phyloP scores from a whole-genome alignment of 2,888 invertebrate species.

The Phorcus lineatus region DNA sequence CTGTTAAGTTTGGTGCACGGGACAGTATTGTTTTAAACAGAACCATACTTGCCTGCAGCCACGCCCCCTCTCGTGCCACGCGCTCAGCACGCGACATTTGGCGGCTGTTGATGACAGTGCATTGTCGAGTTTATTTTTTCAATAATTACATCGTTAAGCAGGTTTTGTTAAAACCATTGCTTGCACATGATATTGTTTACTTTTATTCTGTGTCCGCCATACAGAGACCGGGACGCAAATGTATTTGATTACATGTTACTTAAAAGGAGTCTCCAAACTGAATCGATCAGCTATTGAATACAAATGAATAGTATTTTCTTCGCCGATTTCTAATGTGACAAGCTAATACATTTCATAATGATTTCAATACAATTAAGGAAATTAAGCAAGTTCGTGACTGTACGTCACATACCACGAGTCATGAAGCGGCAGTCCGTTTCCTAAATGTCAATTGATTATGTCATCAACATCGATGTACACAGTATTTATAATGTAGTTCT shows the following conservation, averaged over 20 bases:
- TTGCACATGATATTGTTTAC: neutral
- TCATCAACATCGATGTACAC: no score
- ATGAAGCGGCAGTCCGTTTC: no score
- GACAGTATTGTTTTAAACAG: neutral
- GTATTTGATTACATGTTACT: neutral
- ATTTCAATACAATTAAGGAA: neutral
- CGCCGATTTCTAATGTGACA: neutral
- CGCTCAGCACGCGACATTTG: neutral
- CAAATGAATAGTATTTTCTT: constrained; percentile 1
- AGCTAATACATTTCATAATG: neutral
- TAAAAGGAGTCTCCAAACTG: no score
- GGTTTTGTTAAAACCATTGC: constrained; percentile 3
- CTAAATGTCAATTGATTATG: no score
- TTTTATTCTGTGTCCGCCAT: neutral
- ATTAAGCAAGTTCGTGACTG: no score
- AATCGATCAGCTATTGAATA: no score
- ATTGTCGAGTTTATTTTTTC: neutral
- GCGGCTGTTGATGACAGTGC: constrained; percentile 1
- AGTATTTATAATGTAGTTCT: no score
- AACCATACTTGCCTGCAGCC: neutral
- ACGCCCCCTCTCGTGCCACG: neutral
- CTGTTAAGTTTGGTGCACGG: neutral
- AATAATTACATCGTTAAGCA: constrained; percentile 4
- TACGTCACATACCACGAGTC: no score
- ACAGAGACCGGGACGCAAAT: neutral